Evolutionary conservation across 2,888 invertebrate species (phyloP).

Genomic region (Phrixothrix hirtus): DNA sequence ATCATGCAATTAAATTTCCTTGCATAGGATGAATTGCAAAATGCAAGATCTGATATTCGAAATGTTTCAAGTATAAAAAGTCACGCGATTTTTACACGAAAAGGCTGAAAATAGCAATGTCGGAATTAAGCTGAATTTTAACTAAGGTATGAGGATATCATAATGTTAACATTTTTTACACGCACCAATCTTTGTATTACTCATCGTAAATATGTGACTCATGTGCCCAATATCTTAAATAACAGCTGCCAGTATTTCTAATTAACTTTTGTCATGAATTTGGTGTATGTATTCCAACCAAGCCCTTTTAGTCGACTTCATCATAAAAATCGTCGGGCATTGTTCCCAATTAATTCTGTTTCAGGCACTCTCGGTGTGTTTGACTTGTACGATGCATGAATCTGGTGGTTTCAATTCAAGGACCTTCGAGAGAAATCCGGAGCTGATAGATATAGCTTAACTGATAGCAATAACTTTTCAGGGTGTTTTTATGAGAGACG

Average conservation of each 20-base stretch:
- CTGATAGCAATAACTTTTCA: constrained; percentile 25
- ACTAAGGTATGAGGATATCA: no score
- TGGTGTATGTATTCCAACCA: neutral
- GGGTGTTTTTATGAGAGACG: constrained; percentile 24
- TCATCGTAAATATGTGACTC: no score
- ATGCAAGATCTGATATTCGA: no score
- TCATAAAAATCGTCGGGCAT: constrained; percentile 13
- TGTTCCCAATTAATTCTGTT: constrained; percentile 35
- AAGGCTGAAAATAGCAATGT: no score
- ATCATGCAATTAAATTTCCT: no score
- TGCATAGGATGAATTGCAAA: no score
- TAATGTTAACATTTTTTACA: no score
- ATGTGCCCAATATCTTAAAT: no score
- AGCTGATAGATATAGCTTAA: constrained; percentile 29
- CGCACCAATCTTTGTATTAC: no score
- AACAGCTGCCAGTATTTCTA: constrained; percentile 8
- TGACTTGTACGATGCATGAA: constrained; percentile 44
- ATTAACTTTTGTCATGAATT: constrained; percentile 8
- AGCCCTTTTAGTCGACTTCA: constrained; percentile 17
- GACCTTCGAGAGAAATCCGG: constrained; percentile 26
- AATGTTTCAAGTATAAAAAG: no score
- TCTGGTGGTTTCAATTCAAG: constrained; percentile 41
- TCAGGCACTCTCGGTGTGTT: constrained; percentile 35
- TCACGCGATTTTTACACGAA: no score
- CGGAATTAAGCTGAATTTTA: no score